phyloP scores from a whole-genome alignment of 2,797 vertebrate species.

The Ciconia nigra region DNA sequence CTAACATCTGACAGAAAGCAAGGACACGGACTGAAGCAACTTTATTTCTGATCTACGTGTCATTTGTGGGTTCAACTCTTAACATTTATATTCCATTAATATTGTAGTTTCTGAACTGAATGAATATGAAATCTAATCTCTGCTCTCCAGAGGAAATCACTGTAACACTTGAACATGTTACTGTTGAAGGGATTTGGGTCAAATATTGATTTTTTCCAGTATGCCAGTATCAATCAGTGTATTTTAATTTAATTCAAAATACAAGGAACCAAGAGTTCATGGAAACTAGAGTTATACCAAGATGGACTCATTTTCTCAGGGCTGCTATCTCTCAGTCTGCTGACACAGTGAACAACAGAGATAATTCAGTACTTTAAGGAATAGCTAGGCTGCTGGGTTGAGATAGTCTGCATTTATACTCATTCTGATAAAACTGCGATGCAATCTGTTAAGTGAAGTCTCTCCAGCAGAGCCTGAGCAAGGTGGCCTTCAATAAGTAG shows the following conservation, averaged over 20 bases:
- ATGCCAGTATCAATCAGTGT: slow-evolving; percentile 46
- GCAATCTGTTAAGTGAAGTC: neutral
- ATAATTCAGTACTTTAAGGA: neutral
- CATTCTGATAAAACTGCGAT: slow-evolving; percentile 9
- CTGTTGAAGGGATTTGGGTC: slow-evolving; percentile 38
- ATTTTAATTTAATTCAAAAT: slow-evolving; percentile 64
- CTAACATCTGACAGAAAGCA: neutral
- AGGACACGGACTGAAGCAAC: neutral
- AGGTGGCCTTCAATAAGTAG: neutral
- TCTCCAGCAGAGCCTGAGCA: neutral
- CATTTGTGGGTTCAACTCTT: neutral
- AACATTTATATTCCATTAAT: slow-evolving; percentile 9
- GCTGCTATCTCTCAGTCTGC: neutral
- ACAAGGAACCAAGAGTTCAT: neutral
- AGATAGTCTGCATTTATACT: neutral
- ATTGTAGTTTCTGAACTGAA: neutral
- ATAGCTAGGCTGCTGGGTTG: neutral
- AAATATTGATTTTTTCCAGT: slow-evolving; percentile 52
- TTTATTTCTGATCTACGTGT: neutral
- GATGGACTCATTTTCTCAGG: neutral
- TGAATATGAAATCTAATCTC: neutral
- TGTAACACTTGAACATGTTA: slow-evolving; percentile 13
- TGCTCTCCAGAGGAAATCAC: neutral
- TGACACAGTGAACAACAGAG: neutral
- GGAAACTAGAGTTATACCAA: neutral